Base-by-base conservation (phyloP, 2,797 vertebrate species). In the Aulostomus chinensis region DNA sequence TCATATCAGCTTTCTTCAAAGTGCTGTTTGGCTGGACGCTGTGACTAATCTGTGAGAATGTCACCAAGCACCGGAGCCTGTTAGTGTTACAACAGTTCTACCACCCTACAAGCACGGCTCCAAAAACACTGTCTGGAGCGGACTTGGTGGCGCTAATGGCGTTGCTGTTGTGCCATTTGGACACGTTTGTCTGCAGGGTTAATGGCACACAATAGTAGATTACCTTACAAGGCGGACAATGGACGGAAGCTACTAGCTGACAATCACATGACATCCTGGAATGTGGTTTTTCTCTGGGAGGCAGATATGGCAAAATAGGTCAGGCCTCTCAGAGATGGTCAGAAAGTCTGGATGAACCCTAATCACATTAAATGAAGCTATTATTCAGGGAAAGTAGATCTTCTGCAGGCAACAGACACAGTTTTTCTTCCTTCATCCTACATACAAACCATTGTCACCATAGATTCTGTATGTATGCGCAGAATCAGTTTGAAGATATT, bases 1-100 rank as follows among this genome's bases (percentile, higher is more conserved):
- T 78, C 63, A 68, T 81, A 85, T 89, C 81, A 64, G 67, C 67
- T 86, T 86, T 76, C 83, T 65, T 69, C 68, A 79, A 75, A 78
- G 69, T 70, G 69, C 36, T 20, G 7, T 70, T 82, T 70, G 80
- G 80, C 75, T 59, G 73, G 66, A 73, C 63, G 54, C 55, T 74
- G 24, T 21, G 14, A 80, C 78, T 82, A 78, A 76, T 83, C 76
- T 71, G 54, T 34, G 69, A 55, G 67, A 76, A 60, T 11, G 58
- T 58, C 52, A 63, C 39, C 46, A 48, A 50, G 52, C 35, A 10
- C 35, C 15, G 31, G 61, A 57, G 54, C 62, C 67, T 52, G 49
- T 73, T 65, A 61, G 51, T 50, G 53, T 70, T 67, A 47, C 55
- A 65, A 34, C 36, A 13, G 46, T 55, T 55, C 20, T 4, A 43